Conservation (phyloP, 2,888 invertebrate genomes). For the Protophormia terraenovae region DNA sequence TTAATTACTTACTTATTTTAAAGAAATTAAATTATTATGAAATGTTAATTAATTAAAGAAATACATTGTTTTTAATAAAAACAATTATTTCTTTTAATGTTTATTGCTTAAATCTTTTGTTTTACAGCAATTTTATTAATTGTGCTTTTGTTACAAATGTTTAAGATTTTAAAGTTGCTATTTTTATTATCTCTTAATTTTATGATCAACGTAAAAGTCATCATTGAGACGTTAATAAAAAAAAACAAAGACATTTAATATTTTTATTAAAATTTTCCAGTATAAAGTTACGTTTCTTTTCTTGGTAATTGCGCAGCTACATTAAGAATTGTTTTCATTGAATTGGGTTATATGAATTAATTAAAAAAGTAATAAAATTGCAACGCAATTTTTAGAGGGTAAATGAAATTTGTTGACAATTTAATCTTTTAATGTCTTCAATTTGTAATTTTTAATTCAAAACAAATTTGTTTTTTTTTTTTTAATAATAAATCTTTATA, state of each 20-base stretch:
- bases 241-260: not conserved
- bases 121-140: not conserved
- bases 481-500: not conserved
- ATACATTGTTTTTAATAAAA: not conserved
- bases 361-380: not conserved
- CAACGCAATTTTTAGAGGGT: too few relatives aligned
- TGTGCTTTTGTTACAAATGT: not conserved
- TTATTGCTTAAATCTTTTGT: conserved; percentile 39
- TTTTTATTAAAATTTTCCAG: not conserved
- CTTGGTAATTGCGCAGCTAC: not conserved
- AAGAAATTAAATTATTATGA: not conserved
- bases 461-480: too few relatives aligned
- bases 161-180: not conserved
- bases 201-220: not conserved
- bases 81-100: not conserved
- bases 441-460: too few relatives aligned
- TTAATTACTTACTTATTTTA: not conserved
- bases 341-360: not conserved
- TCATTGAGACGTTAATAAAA: not conserved
- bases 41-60: too few relatives aligned
- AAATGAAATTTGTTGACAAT: too few relatives aligned
- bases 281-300: not conserved
- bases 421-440: too few relatives aligned
- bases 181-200: not conserved
- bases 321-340: not conserved